These are phyloP conservation scores for Acridotheres tristis DNA, from an alignment of 2,797 vertebrate species.

Conservation along the genomic window DNA sequence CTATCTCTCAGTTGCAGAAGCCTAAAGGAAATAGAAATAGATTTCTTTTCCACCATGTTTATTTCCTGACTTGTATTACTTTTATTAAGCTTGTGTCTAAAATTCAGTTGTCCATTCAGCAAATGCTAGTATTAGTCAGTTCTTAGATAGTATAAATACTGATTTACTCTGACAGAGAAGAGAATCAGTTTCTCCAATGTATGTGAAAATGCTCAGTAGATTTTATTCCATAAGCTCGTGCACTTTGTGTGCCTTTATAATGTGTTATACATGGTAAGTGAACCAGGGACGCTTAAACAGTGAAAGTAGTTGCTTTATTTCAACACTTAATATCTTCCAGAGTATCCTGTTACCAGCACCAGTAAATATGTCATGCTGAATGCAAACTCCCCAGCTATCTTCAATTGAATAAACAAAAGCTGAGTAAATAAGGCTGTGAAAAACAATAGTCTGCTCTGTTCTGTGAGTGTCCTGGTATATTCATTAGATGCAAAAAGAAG, in stretches of 20 bases:
- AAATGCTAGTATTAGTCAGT: slow-evolving; percentile 68
- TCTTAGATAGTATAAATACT: slow-evolving; percentile 70
- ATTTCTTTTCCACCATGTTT: slow-evolving; percentile 41
- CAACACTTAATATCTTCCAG: neutral
- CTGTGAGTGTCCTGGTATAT: neutral
- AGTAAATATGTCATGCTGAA: slow-evolving; percentile 13
- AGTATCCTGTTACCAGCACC: neutral
- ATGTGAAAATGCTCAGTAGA: neutral
- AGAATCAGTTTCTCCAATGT: slow-evolving; percentile 17
- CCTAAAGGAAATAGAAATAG: slow-evolving; percentile 45
- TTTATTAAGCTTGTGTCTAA: slow-evolving; percentile 69
- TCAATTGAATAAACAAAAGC: slow-evolving; percentile 13
- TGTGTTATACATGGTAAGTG: neutral
- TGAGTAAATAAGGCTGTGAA: slow-evolving; percentile 11
- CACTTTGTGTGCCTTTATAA: slow-evolving; percentile 9
- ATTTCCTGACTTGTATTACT: slow-evolving; percentile 45
- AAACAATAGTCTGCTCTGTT: neutral
- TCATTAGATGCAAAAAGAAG: neutral
- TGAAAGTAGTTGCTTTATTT: slow-evolving; percentile 26
- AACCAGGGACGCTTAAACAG: slow-evolving; percentile 1
- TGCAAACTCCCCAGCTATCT: neutral
- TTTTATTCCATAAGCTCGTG: slow-evolving; percentile 34
- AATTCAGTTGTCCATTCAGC: slow-evolving; percentile 70
- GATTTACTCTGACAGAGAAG: slow-evolving; percentile 66
- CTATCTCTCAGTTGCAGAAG: neutral